A percentile compares a stretch with the other conserved stretches of the same genome.
These are phyloP conservation scores for Caenorhabditis tropicalis DNA, from an alignment of 1,140 invertebrate species.

Conservation along the genomic window DNA sequence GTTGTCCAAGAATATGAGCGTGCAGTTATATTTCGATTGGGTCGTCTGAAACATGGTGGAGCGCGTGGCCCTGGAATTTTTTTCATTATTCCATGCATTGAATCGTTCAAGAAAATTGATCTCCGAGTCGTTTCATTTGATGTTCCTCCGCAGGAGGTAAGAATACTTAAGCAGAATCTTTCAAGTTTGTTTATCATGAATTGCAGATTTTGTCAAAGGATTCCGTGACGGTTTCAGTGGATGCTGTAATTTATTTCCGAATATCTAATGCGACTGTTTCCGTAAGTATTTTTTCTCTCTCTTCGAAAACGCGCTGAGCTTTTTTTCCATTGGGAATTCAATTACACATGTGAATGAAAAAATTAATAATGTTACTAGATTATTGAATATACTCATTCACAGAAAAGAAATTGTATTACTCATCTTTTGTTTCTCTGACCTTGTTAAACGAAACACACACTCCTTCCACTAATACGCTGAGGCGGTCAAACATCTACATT, in stretches of 20 bases:
- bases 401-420: neutral
- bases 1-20: conserved; percentile 76
- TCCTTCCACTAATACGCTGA: conserved; percentile 78
- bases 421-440: neutral
- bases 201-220: conserved; percentile 77
- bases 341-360: too few species aligned
- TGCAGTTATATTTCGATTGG: conserved; percentile 75
- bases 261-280: conserved; percentile 89
- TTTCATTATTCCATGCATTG: conserved; percentile 76
- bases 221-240: conserved; percentile 76
- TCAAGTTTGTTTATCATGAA: neutral
- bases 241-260: conserved; percentile 76
- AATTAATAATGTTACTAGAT: neutral
- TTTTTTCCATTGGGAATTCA: neutral
- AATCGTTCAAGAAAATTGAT: conserved; percentile 76
- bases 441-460: neutral
- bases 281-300: conserved; percentile 79
- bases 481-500: conserved; percentile 79
- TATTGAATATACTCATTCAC: neutral
- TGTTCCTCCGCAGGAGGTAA: conserved; percentile 78
- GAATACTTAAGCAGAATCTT: conserved; percentile 69
- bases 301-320: neutral
- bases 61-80: conserved; percentile 76
- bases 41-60: conserved; percentile 75
- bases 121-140: conserved; percentile 77